Base-by-base conservation (phyloP, 2,113 vertebrate species). In the Tenebrosternarchus preto region DNA sequence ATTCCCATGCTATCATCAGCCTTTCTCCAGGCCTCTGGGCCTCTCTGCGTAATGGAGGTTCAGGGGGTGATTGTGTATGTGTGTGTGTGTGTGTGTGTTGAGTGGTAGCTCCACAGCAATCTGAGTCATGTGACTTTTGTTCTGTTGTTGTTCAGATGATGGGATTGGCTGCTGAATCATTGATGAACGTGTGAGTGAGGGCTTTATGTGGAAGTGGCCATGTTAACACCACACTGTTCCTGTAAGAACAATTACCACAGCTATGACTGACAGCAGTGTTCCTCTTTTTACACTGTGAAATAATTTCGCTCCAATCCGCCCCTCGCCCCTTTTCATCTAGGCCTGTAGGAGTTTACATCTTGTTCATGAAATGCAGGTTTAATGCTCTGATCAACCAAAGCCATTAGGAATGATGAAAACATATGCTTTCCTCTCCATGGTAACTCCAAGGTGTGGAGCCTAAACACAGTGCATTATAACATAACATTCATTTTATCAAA, bases 131-230 rank as follows among this genome's bases (percentile, higher is more conserved):
- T 33, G 31, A 27, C 43, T 80, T 73, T 79, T 63, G 2, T 77
- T 50, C 43, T 50, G 8, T 68, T 68, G 31, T n/a, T 39, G 31
- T 68, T 68, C 31, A 33, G 64, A 36, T 68, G 57, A 72, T 80
- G 27, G 56, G 68, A 72, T 72, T 81, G 60, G 61, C 73, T 80
- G 17, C 73, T 77, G 60, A 81, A 84, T 75, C 75, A 84, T 43
- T 80, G 71, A 73, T 64, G 59, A 55, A 73, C n/a, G 74, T 9
- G 3, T n/a, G n/a, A 80, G 73, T 11, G 2, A 71, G 66, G 36
- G 71, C 75, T 71, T 73, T 64, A 74, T 80, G 63, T 73, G 68
- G 78, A 67, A 67, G 73, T 55, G 29, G 43, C 66, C 75, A 39
- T 77, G 55, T 80, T 77, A 68, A 72, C 77, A 80, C 53, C 66